Base-by-base conservation (phyloP, 2,797 vertebrate genomes). In the Fratercula arctica region DNA sequence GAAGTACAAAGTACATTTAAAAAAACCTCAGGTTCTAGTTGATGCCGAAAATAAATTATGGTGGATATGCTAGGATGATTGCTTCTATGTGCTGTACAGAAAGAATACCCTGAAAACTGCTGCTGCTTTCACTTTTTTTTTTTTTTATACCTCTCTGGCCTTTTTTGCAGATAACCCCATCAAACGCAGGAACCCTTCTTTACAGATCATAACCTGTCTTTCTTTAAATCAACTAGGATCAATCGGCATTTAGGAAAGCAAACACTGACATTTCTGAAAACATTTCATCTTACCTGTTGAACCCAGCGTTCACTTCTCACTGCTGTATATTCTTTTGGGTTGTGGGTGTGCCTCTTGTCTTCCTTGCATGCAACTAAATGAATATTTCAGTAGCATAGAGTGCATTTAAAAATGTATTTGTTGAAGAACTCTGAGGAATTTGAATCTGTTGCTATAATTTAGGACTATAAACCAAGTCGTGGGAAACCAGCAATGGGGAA, bases 21-120 rank as follows among this genome's bases (percentile, higher is more conserved):
- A 68, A 70, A 69, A 1, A 1, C 10, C 10, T 78, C 33, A 6
- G 11, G 10, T 90, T 73, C 25, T 46, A 46, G 39, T 10, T 81
- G 56, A 50, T 54, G 28, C 10, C 6, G 3, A 23, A 73, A 81
- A 53, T n/a, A 41, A 61, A 16, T 6, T 0, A 0, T 18, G 7
- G 11, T 73, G 29, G 5, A 23, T 87, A 3, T n/a, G 63, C 26
- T 77, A 11, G 11, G 7, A 9, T 68, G 46, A 5, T 33, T 93
- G 23, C 3, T 83, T 2, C 11, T 74, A 1, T 13, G 3, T 77
- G n/a, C 41, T 69, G 0, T 15, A 19, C 13, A 54, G 50, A n/a
- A 69, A 69, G 33, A 91, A 28, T 29, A 63, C 17, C 11, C 31
- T 64, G 45, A 41, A 72, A 86, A 50, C 41, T 29, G n/a, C 53